Evolutionary conservation across 2,888 invertebrate species (phyloP), one percentile per base, ranked within the genome.

Genomic region (Epinotia nisella): DNA sequence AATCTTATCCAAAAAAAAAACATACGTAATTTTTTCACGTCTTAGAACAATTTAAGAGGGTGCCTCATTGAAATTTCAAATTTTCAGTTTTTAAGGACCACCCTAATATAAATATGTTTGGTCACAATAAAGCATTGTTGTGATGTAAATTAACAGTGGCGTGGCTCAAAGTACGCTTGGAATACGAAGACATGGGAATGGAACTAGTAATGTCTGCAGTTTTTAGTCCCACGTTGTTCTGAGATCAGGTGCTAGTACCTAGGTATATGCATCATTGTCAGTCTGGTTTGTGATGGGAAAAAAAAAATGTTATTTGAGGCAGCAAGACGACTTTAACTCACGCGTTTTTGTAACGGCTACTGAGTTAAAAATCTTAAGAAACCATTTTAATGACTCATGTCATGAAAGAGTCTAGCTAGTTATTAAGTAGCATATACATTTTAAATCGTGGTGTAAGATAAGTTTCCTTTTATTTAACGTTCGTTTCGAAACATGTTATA

Each of bases 371-470:
- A 60, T 13, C 39, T 2, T 45, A 21, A 41, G 3, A 19, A 1
- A 9, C 21, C n/a, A 66, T 35, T 64, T 19, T 15, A 21, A 24
- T 24, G 66, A 56, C 29, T 56, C 55, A 9, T 24, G 17, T 21
- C 19, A 56, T 41, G 35, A 19, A 67, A 71, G 49, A 59, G 68
- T 67, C 49, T 68, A 62, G 24, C 41, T 73, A 73, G 68, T 67
- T 67, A 49, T 24, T 73, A 69, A 68, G 68, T 73, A 73, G 62
- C 29, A 51, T 73, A 73, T n/a, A n/a, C n/a, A 58, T 64, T 73
- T 68, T 13, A 45, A 71, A 67, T 67, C 61, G 49, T 72, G 72
- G 67, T 73, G 62, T 73, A 68, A 58, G 51, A 64, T 64, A 68
- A 69, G 73, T 69, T 62, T 69, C 17, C 7, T 67, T 72, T 49